A percentile compares a stretch with the other conserved stretches of the same genome.
Conservation (phyloP, 2,113 vertebrate genomes). For the Atherinomorus stipes region DNA sequence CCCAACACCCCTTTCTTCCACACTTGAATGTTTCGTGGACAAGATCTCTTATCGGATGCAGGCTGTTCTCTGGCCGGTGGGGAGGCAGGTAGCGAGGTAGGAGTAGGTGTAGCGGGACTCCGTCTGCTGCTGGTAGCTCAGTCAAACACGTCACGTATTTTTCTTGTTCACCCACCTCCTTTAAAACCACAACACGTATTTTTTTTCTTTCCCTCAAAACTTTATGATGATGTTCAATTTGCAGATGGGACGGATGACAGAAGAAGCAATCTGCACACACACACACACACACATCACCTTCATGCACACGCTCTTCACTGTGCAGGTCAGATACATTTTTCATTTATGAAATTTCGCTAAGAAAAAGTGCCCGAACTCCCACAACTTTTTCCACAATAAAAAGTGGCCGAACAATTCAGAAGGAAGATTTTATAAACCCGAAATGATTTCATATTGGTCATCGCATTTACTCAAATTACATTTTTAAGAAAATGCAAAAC, state of each 20-base stretch:
- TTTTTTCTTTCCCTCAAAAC: background rate
- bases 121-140: constrained; percentile 76
- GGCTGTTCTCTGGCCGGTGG: constrained; percentile 62
- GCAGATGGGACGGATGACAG: constrained; percentile 14
- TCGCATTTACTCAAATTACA: background rate
- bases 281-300: background rate
- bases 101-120: constrained; percentile 63
- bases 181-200: constrained; percentile 43
- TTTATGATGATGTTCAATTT: constrained; percentile 30
- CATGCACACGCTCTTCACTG: too few relatives aligned
- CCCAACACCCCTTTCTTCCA: constrained; percentile 74
- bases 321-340: too few relatives aligned
- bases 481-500: background rate
- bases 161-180: constrained; percentile 42
- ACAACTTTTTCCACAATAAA: background rate
- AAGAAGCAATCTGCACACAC: background rate
- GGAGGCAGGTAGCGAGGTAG: constrained; percentile 54
- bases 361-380: background rate
- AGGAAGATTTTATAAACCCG: background rate
- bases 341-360: background rate
- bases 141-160: constrained; percentile 68
- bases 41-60: constrained; percentile 82
- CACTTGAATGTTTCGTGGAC: constrained; percentile 68
- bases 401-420: background rate
- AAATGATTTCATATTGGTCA: background rate